phyloP scores from a whole-genome alignment of 2,797 vertebrate genomes.

The Dromococcyx pavoninus region DNA sequence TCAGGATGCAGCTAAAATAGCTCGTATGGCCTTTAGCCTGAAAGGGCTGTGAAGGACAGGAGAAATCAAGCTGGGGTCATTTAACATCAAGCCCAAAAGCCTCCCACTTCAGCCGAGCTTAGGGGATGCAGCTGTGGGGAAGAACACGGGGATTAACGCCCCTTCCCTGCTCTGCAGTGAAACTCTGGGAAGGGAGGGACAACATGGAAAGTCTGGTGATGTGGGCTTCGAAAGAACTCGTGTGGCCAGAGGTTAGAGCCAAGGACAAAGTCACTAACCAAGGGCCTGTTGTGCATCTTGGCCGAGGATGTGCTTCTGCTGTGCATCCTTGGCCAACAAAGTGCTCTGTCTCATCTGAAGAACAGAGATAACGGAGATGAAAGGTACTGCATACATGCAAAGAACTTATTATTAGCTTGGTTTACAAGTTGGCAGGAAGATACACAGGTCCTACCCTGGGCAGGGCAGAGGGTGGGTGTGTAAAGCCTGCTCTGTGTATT shows the following conservation, averaged over 20 bases:
- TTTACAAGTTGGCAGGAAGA: not conserved
- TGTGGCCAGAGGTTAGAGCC: not conserved
- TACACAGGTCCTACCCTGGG: not conserved
- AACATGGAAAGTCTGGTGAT: not conserved
- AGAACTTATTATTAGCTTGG: not conserved
- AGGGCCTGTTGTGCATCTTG: not conserved
- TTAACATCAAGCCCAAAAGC: not conserved
- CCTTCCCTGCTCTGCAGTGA: not conserved
- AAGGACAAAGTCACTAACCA: not conserved
- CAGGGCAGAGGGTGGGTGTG: not conserved
- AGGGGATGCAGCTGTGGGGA: not conserved
- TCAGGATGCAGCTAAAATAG: conserved; percentile 14
- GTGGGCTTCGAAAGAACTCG: not conserved
- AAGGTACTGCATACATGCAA: not conserved
- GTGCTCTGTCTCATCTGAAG: not conserved
- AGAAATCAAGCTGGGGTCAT: not conserved
- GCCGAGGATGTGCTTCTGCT: not conserved
- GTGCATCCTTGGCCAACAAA: not conserved
- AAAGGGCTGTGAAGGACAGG: not conserved
- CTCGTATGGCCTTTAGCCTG: not conserved
- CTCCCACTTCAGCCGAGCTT: not conserved
- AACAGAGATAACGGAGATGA: not conserved
- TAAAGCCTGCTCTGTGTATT: not conserved
- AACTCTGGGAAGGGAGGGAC: not conserved
- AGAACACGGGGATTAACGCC: accelerated